These are phyloP conservation scores for Meghimatium bilineatum DNA, from an alignment of 2,888 invertebrate species.

Conservation along the genomic window DNA sequence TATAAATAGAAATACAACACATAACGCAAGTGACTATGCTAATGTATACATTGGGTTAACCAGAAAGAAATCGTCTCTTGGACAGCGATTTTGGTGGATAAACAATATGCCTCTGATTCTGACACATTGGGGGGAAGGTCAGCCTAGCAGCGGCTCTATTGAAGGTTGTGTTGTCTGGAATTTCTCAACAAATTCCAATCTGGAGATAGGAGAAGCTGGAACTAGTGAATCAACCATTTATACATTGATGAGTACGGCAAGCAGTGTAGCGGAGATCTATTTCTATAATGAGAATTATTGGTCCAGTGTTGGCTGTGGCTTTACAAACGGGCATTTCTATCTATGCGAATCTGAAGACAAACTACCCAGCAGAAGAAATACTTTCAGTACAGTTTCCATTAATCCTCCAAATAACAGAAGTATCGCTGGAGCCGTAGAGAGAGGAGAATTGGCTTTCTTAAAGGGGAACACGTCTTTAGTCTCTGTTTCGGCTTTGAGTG, in stretches of 20 bases:
- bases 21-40: neutral
- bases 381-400: neutral
- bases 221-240: neutral
- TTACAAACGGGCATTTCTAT: slow-evolving; percentile 4
- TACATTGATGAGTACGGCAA: neutral
- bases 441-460: neutral
- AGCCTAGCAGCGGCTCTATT: slow-evolving; percentile 27
- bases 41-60: slow-evolving; percentile 34
- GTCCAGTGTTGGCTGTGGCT: slow-evolving; percentile 33
- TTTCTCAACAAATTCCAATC: neutral
- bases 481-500: neutral
- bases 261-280: neutral
- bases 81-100: slow-evolving; percentile 28
- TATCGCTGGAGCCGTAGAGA: neutral
- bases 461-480: neutral
- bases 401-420: neutral
- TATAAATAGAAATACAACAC: neutral
- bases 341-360: slow-evolving; percentile 28
- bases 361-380: neutral
- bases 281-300: neutral
- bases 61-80: slow-evolving; percentile 20
- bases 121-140: slow-evolving; percentile 17
- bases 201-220: neutral
- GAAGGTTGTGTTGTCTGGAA: slow-evolving; percentile 31
- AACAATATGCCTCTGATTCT: slow-evolving; percentile 22